A percentile compares a stretch with the other conserved stretches of the same genome.
Conservation (phyloP, 37 sponge, comb jelly and placozoan species). For the Dysidea cf. avara region DNA sequence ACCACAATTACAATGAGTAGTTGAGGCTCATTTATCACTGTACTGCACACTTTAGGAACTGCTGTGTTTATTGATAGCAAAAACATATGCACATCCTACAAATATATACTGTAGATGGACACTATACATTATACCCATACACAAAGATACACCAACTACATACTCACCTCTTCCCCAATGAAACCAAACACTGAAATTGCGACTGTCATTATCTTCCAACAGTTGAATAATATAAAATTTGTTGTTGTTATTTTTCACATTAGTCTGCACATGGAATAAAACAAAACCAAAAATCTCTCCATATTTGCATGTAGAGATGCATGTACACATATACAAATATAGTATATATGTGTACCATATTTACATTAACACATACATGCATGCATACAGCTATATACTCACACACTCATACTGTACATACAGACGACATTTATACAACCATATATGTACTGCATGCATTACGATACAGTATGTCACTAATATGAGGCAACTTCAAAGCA, state of each 20-base stretch:
- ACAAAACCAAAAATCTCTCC: not conserved
- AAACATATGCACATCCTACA: no score
- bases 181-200: slow-evolving; percentile 74
- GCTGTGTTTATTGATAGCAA: no score
- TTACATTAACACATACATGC: not conserved
- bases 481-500: no score
- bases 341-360: not conserved
- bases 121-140: slow-evolving; percentile 1
- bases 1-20: not conserved
- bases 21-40: no score
- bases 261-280: slow-evolving; percentile 48
- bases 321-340: slow-evolving; percentile 6
- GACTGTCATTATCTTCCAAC: slow-evolving; percentile 54
- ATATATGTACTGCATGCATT: no score
- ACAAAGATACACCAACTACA: not conserved
- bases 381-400: slow-evolving; percentile 1
- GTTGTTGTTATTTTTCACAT: slow-evolving; percentile 90
- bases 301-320: not conserved
- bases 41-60: no score
- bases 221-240: slow-evolving; percentile 90
- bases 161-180: slow-evolving; percentile 91
- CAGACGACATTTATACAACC: not conserved
- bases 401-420: slow-evolving; percentile 9
- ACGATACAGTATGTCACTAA: no score
- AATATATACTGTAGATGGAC: not conserved